phyloP scores from a whole-genome alignment of 2,113 vertebrate species.

The Proteles cristata region DNA sequence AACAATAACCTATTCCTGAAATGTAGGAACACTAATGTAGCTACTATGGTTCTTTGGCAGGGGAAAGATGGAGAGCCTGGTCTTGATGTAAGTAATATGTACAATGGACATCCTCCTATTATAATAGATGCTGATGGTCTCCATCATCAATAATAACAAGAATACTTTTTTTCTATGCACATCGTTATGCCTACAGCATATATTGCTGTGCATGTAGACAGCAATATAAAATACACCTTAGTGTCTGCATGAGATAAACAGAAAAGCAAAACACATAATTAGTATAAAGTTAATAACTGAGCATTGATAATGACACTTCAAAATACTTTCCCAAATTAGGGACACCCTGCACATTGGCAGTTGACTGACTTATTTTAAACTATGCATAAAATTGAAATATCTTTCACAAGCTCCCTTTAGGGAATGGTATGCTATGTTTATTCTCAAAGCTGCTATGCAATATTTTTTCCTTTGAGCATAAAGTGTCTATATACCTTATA shows the following conservation, averaged over 20 bases:
- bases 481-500: background rate
- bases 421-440: background rate
- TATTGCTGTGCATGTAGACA: constrained; percentile 23
- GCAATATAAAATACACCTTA: constrained; percentile 40
- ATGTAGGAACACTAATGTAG: constrained; percentile 80
- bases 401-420: background rate
- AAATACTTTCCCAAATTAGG: constrained; percentile 45
- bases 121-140: constrained; percentile 42
- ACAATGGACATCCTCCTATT: constrained; percentile 63
- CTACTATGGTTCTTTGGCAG: constrained; percentile 89
- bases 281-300: constrained; percentile 23
- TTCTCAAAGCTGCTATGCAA: background rate
- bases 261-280: background rate
- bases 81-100: constrained; percentile 94
- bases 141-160: constrained; percentile 29
- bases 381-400: background rate
- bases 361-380: constrained; percentile 28
- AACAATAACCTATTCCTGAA: constrained; percentile 13
- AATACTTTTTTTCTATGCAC: constrained; percentile 46
- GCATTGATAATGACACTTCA: background rate
- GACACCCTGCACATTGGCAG: background rate
- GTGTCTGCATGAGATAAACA: constrained; percentile 24
- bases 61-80: constrained; percentile 97
- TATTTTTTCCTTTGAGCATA: background rate
- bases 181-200: background rate